Evolutionary conservation across 2,113 vertebrate genomes (phyloP).

Genomic region (Amblyornis subalaris): DNA sequence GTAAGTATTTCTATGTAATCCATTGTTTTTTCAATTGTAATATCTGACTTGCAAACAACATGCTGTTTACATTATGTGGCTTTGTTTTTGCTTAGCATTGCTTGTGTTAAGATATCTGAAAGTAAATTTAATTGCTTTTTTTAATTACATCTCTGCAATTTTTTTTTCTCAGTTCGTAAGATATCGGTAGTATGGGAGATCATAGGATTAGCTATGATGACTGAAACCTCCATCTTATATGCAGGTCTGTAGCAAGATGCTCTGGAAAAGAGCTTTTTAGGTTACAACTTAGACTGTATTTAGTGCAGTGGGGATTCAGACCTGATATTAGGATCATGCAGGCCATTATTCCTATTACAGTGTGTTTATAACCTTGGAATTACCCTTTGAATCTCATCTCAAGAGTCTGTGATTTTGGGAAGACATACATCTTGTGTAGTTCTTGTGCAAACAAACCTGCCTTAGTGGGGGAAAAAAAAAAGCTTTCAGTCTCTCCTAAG

Average conservation of each 20-base stretch:
- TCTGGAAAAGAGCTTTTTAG: background rate
- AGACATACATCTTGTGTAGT: background rate
- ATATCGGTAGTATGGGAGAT: background rate
- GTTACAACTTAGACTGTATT: background rate
- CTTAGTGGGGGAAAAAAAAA: background rate
- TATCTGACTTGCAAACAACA: background rate
- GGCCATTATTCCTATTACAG: background rate
- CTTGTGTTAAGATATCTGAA: background rate
- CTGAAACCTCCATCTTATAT: background rate
- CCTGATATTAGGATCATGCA: background rate
- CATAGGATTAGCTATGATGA: background rate
- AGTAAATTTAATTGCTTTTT: background rate
- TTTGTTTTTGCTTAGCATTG: background rate
- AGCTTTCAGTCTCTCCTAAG: accelerated
- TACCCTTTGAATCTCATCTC: background rate
- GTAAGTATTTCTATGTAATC: background rate
- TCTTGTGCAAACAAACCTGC: background rate
- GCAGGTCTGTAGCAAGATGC: background rate
- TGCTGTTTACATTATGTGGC: background rate
- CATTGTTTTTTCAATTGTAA: background rate
- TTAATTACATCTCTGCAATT: background rate
- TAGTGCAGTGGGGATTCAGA: background rate
- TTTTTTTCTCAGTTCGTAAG: background rate
- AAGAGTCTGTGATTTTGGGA: background rate
- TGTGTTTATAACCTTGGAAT: background rate